Percentiles rank a stretch among this genome's conserved stretches.
phyloP scores from a whole-genome alignment of 2,797 vertebrate species.

The Myotis planiceps region DNA sequence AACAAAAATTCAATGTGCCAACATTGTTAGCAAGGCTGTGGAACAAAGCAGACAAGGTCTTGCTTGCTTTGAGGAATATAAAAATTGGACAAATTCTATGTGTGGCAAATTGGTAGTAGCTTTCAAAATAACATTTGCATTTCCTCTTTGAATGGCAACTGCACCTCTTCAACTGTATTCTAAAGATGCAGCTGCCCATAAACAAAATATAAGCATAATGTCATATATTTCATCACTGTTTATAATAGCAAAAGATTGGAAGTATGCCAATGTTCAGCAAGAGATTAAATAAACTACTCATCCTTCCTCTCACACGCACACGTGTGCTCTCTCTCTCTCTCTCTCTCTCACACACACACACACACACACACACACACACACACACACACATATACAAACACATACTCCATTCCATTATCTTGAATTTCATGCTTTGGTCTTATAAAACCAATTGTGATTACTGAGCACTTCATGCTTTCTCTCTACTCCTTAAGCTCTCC shows the following conservation, averaged over 20 bases:
- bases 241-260: conserved; percentile 1
- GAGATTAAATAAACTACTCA: not conserved
- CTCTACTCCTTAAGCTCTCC: not conserved
- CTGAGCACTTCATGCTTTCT: not conserved
- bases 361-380: not conserved
- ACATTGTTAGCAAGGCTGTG: not conserved
- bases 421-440: not conserved
- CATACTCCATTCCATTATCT: not conserved
- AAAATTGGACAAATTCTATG: not conserved
- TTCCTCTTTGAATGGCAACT: not conserved
- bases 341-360: no score
- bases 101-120: not conserved
- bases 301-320: not conserved
- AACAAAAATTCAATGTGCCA: conserved; percentile 4
- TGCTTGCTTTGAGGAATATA: not conserved
- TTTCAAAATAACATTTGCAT: not conserved
- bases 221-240: not conserved
- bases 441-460: not conserved
- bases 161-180: not conserved
- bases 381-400: not conserved
- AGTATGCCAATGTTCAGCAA: not conserved
- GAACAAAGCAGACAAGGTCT: not conserved
- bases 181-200: not conserved
- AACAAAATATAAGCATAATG: not conserved
- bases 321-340: no score